Conservation (phyloP, 1,140 invertebrate genomes). For the Rhyzopertha dominica region DNA sequence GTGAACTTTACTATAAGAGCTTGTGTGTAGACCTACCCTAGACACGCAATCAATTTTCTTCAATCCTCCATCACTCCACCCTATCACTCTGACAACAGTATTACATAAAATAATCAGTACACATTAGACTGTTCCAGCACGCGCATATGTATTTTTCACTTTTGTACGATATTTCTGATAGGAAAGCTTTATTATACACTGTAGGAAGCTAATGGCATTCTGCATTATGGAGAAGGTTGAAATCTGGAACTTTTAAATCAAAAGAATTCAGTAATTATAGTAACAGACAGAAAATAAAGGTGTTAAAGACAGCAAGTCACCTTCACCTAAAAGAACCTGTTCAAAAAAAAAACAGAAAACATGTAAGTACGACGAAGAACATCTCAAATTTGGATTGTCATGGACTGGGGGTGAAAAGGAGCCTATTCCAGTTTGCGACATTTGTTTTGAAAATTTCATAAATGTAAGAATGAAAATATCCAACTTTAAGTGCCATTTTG, state of each 20-base stretch:
- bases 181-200: too few relatives aligned
- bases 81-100: too few relatives aligned
- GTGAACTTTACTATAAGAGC: too few relatives aligned
- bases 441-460: slow-evolving; percentile 13
- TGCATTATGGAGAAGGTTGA: too few relatives aligned
- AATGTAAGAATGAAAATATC: slow-evolving; percentile 12
- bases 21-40: too few relatives aligned
- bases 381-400: slow-evolving; percentile 9
- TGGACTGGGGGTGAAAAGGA: slow-evolving; percentile 11
- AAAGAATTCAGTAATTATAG: slow-evolving; percentile 12
- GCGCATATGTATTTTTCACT: too few relatives aligned
- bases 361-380: slow-evolving; percentile 11
- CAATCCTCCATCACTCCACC: too few relatives aligned
- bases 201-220: too few relatives aligned
- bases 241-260: slow-evolving; percentile 10
- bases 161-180: too few relatives aligned
- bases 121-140: too few relatives aligned
- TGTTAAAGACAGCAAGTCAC: background rate
- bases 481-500: slow-evolving; percentile 12
- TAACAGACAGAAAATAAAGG: slow-evolving; percentile 6
- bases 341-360: slow-evolving; percentile 6
- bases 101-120: too few relatives aligned
- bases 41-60: too few relatives aligned
- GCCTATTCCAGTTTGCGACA: slow-evolving; percentile 12
- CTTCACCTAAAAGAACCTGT: slow-evolving; percentile 13